A percentile compares a stretch with the other conserved stretches of the same genome.
Conservation (phyloP, 2,113 vertebrate genomes). For the Callithrix jacchus region DNA sequence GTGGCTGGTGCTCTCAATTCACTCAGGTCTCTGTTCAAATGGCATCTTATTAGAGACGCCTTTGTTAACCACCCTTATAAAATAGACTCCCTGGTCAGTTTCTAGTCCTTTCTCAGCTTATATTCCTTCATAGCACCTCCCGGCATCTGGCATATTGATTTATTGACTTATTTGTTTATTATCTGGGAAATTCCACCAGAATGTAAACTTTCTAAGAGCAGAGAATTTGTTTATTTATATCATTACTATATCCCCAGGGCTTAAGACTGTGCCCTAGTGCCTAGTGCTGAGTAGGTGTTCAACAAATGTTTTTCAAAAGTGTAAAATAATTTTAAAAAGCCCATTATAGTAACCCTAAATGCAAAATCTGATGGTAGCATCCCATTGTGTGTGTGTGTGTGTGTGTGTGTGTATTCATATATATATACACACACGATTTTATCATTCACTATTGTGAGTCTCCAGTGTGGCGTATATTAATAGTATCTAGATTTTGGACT, state of each 20-base stretch:
- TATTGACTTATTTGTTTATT: neutral
- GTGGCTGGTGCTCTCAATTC: neutral
- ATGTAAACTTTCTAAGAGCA: neutral
- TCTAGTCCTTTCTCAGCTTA: neutral
- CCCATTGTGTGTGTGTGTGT: no score
- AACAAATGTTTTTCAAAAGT: neutral
- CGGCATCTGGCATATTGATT: neutral
- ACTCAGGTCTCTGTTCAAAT: neutral
- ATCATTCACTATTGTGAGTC: neutral
- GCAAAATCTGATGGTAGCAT: neutral
- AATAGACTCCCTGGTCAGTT: neutral
- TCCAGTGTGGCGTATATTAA: neutral
- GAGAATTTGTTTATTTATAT: neutral
- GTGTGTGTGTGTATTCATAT: no score
- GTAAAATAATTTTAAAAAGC: neutral
- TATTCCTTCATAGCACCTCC: neutral
- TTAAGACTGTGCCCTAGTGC: neutral
- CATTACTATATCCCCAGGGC: rapidly evolving
- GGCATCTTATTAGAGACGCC: neutral
- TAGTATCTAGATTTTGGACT: neutral
- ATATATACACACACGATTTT: no score
- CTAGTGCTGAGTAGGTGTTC: neutral
- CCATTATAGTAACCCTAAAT: neutral
- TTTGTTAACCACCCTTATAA: neutral
- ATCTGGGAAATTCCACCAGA: neutral